phyloP scores from a whole-genome alignment of 1,140 invertebrate species.

The Sycophila sp. region DNA sequence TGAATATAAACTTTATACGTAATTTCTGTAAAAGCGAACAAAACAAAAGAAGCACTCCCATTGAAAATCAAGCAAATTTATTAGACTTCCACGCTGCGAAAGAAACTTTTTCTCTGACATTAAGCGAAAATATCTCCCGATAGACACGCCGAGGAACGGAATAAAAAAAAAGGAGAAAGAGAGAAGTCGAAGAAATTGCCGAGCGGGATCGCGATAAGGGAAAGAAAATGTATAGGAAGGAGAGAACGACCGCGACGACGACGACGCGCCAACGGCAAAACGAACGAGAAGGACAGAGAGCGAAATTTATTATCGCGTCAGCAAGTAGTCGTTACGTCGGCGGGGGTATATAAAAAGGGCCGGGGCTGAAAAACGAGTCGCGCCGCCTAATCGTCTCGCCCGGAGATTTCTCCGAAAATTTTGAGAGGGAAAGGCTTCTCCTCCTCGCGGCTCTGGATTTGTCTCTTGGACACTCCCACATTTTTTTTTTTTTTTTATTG shows the following conservation, averaged over 20 bases:
- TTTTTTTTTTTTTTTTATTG: not conserved
- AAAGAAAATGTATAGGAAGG: not conserved
- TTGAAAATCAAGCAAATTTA: no score
- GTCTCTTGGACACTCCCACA: no score
- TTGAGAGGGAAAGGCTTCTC: not conserved
- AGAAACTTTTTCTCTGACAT: no score
- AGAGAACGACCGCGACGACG: slow-evolving; percentile 6
- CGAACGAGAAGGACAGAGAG: slow-evolving; percentile 36
- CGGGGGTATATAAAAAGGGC: not conserved
- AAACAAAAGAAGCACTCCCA: no score
- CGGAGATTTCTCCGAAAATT: not conserved
- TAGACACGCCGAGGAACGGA: not conserved
- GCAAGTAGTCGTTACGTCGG: slow-evolving; percentile 50
- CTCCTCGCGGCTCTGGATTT: no score
- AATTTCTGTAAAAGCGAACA: no score
- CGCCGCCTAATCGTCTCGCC: not conserved
- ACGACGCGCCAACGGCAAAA: no score
- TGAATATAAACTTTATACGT: no score
- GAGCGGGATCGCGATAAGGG: not conserved
- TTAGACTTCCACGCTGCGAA: no score
- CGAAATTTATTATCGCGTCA: slow-evolving; percentile 58
- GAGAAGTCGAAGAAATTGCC: not conserved
- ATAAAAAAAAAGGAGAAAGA: not conserved
- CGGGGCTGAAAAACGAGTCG: slow-evolving; percentile 4
- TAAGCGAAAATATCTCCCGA: no score